These are phyloP conservation scores for Pseudolaguvia tuberculata DNA, from an alignment of 2,113 vertebrate genomes.

Conservation along the genomic window DNA sequence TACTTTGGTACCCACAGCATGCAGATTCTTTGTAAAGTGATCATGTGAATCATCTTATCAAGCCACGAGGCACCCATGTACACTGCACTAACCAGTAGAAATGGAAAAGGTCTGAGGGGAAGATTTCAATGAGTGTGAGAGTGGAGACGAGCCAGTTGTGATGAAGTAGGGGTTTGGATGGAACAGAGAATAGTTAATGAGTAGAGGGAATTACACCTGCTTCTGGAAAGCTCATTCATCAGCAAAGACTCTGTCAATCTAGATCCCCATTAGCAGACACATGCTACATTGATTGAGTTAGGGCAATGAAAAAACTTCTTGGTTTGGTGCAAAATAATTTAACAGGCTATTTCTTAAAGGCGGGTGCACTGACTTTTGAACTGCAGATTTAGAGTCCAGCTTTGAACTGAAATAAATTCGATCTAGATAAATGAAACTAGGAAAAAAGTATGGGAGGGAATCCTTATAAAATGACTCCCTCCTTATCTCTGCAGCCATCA, in stretches of 20 bases:
- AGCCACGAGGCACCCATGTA: conserved; percentile 8
- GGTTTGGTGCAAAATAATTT: not conserved
- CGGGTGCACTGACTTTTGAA: not conserved
- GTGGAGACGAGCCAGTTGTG: conserved; percentile 7
- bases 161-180: conserved; percentile 28
- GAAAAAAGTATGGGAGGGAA: conserved; percentile 7
- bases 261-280: conserved; percentile 4
- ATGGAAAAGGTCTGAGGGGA: conserved; percentile 35
- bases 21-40: not conserved
- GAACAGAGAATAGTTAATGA: conserved; percentile 19
- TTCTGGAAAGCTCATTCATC: conserved; percentile 52
- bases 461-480: conserved; percentile 20
- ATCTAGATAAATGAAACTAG: not conserved
- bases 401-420: conserved; percentile 20
- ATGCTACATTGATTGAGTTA: conserved; percentile 32
- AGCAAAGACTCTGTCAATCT: conserved; percentile 34
- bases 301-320: conserved; percentile 7
- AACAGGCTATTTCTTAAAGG: not conserved
- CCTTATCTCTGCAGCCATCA: conserved; percentile 39
- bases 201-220: conserved; percentile 52
- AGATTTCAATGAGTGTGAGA: conserved; percentile 19
- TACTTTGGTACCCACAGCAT: not conserved
- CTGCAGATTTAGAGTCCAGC: not conserved
- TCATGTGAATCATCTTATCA: conserved; percentile 16
- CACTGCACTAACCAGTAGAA: conserved; percentile 39